phyloP scores from a whole-genome alignment of 2,797 vertebrate species.

The Phylloscopus collybita region DNA sequence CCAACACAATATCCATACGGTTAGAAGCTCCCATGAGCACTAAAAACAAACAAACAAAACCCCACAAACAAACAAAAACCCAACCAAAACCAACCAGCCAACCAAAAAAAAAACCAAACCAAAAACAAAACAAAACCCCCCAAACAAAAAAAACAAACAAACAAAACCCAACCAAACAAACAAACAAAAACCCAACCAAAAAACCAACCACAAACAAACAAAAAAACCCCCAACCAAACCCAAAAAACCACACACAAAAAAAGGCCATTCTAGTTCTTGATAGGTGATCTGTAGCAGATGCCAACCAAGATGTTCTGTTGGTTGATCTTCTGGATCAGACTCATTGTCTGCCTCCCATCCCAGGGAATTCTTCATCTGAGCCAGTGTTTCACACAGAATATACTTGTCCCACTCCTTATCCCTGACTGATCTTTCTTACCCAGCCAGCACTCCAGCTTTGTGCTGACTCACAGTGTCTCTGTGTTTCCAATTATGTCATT shows the following conservation, averaged over 20 bases:
- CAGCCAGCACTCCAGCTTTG: background rate
- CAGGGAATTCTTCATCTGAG: background rate
- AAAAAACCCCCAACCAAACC: background rate
- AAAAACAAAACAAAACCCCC: too few relatives aligned
- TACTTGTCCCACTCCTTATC: background rate
- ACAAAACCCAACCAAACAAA: background rate
- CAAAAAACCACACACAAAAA: too few relatives aligned
- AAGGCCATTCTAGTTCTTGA: background rate
- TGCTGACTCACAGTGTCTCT: background rate
- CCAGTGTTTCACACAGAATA: background rate
- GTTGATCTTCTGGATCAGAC: background rate
- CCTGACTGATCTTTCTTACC: background rate
- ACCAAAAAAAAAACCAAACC: too few relatives aligned
- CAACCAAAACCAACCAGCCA: too few relatives aligned
- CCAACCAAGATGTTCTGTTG: background rate
- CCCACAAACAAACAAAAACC: background rate
- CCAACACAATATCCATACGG: background rate
- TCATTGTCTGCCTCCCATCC: background rate
- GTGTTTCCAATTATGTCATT: background rate
- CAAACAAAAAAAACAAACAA: background rate
- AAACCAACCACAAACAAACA: background rate
- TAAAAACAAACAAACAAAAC: background rate
- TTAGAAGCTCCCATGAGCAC: background rate
- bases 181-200: too few relatives aligned
- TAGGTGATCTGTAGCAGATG: background rate